These are phyloP conservation scores for Mohoua ochrocephala DNA, from an alignment of 2,113 vertebrate species.

Conservation along the genomic window DNA sequence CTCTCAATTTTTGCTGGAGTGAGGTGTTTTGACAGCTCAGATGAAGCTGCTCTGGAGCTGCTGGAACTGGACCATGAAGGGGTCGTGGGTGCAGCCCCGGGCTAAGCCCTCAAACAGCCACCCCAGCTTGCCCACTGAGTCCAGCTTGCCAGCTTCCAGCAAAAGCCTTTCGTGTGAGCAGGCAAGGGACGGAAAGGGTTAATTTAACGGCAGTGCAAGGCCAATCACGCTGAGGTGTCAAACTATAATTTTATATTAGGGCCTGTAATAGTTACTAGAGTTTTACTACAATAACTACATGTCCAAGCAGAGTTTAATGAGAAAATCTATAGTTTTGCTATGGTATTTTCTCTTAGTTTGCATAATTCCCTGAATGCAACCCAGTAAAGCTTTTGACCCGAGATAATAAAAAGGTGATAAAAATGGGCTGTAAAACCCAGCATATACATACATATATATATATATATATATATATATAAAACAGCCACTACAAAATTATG, in stretches of 20 bases:
- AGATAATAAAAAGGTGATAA: conserved; percentile 82
- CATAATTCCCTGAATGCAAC: conserved; percentile 83
- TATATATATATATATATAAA: background rate
- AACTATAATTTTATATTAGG: conserved; percentile 84
- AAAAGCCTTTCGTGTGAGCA: background rate
- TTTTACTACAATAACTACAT: conserved; percentile 84
- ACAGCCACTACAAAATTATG: conserved; percentile 60
- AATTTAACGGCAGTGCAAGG: conserved; percentile 52
- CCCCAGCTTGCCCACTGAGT: background rate
- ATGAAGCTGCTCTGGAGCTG: background rate
- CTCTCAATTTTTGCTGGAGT: background rate
- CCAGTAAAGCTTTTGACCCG: conserved; percentile 81
- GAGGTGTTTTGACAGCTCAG: background rate
- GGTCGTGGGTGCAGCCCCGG: background rate
- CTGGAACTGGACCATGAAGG: background rate
- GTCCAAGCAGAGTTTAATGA: conserved; percentile 83
- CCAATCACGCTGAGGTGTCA: conserved; percentile 62
- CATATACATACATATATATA: conserved; percentile 39
- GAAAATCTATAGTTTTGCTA: conserved; percentile 84
- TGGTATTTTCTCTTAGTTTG: conserved; percentile 82
- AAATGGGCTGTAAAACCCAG: conserved; percentile 73
- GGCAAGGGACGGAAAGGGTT: conserved; percentile 16
- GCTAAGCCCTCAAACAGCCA: background rate
- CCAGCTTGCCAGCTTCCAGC: background rate
- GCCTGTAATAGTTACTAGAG: conserved; percentile 81